A percentile compares a stretch with the other conserved stretches of the same genome.
Conservation (phyloP, 64 coral and sea anemone species). For the Acropora tenuis region DNA sequence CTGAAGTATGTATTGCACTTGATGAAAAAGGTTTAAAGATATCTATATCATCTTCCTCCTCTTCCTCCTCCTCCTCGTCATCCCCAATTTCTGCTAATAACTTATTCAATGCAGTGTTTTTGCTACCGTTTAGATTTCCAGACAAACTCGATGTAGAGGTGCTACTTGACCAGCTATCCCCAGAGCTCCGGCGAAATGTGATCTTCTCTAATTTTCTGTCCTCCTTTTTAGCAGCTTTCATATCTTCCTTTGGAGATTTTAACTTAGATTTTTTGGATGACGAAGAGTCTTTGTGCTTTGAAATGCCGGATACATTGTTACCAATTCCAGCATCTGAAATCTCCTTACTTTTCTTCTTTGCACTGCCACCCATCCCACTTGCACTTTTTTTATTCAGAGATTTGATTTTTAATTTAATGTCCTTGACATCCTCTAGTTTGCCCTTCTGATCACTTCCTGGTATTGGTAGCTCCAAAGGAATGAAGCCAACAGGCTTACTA, state of each 20-base stretch:
- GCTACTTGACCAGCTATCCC: conserved; percentile 84
- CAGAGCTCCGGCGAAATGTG: conserved; percentile 83
- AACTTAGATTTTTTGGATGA: conserved; percentile 36
- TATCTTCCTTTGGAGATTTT: conserved; percentile 47
- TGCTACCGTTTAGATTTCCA: conserved; percentile 30
- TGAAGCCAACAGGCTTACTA: conserved; percentile 58
- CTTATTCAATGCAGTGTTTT: conserved; percentile 87
- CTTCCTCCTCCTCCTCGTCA: conserved; percentile 89
- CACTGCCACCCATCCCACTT: neutral
- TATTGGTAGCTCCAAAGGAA: conserved; percentile 15
- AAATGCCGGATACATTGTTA: neutral
- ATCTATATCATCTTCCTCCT: conserved; percentile 75
- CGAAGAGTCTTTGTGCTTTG: conserved; percentile 51
- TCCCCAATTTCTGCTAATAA: conserved; percentile 84
- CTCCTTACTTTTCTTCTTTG: conserved; percentile 72
- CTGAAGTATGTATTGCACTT: conserved; percentile 27
- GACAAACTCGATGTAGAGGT: conserved; percentile 72
- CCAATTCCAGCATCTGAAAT: conserved; percentile 7
- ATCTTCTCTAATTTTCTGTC: conserved; percentile 89
- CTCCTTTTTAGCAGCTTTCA: conserved; percentile 59
- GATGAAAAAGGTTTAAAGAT: conserved; percentile 80
- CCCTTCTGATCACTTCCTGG: conserved; percentile 67
- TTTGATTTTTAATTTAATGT: conserved; percentile 70
- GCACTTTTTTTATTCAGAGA: conserved; percentile 31
- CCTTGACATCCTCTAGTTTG: conserved; percentile 72